A percentile compares a stretch with the other conserved stretches of the same genome.
phyloP scores from a whole-genome alignment of 30 jellyfish, hydroid and myxozoan genomes.

The Euphysa ruthae region DNA sequence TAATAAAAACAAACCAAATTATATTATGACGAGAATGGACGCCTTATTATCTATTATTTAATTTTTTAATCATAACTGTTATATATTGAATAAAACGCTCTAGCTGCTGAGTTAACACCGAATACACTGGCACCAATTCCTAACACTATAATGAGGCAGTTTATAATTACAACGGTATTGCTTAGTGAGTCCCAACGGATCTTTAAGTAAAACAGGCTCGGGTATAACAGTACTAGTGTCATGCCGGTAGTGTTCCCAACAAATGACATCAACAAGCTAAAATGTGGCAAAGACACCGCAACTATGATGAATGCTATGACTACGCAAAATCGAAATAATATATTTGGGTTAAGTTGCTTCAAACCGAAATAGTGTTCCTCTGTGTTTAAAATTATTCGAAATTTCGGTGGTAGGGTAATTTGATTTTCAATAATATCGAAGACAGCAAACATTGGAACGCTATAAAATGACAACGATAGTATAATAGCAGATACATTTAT shows the following conservation, averaged over 20 bases:
- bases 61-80: no score
- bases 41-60: no score
- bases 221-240: conserved; percentile 66
- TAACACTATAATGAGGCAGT: conserved; percentile 55
- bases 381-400: conserved; percentile 44
- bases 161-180: conserved; percentile 53
- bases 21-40: no score
- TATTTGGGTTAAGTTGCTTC: conserved; percentile 55
- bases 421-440: conserved; percentile 87
- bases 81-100: conserved; percentile 79
- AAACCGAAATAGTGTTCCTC: conserved; percentile 48
- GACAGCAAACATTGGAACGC: conserved; percentile 86
- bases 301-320: conserved; percentile 47
- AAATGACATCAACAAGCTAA: conserved; percentile 87
- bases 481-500: conserved; percentile 68
- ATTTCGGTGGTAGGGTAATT: conserved; percentile 29
- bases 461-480: conserved; percentile 74
- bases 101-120: conserved; percentile 78
- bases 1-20: no score
- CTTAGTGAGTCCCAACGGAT: conserved; percentile 65
- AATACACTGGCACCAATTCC: conserved; percentile 68
- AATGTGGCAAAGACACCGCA: conserved; percentile 83
- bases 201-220: conserved; percentile 64
- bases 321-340: conserved; percentile 54
- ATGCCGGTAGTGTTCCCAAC: conserved; percentile 86